phyloP scores from a whole-genome alignment of 1,140 invertebrate species.

The Protaetia brevitarsis region DNA sequence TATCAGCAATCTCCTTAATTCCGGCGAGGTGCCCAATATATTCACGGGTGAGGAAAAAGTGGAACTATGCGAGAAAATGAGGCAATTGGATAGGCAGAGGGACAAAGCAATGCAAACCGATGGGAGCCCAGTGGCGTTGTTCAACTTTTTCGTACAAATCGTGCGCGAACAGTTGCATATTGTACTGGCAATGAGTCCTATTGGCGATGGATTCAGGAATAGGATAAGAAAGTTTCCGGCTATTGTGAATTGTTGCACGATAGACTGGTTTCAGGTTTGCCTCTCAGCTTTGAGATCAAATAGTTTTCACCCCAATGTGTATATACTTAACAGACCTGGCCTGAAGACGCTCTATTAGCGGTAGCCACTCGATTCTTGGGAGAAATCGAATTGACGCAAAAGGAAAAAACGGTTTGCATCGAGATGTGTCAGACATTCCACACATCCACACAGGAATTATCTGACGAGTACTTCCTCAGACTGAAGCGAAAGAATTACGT shows the following conservation, averaged over 20 bases:
- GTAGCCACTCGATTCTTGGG: constrained; percentile 86
- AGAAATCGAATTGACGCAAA: constrained; percentile 75
- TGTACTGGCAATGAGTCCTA: constrained; percentile 89
- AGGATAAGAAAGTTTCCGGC: constrained; percentile 91
- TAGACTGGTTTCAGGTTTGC: constrained; percentile 93
- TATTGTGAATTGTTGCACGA: constrained; percentile 94
- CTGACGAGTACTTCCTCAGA: constrained; percentile 68
- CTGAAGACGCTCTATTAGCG: constrained; percentile 85
- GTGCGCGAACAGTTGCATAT: constrained; percentile 91
- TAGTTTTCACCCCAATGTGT: background rate
- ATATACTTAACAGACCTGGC: constrained; percentile 70
- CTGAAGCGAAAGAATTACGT: constrained; percentile 82
- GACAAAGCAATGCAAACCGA: constrained; percentile 90
- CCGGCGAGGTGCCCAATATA: constrained; percentile 91
- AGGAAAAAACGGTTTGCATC: constrained; percentile 69
- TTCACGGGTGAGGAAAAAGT: constrained; percentile 85
- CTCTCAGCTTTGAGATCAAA: background rate
- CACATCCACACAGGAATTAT: constrained; percentile 75
- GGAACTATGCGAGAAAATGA: constrained; percentile 94
- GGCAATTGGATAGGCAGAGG: constrained; percentile 81
- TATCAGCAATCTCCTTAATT: constrained; percentile 90
- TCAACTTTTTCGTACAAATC: constrained; percentile 88
- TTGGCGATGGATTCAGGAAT: constrained; percentile 80
- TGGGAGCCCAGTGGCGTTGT: constrained; percentile 85
- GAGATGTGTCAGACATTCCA: constrained; percentile 91